Evolutionary conservation across 2,797 vertebrate species (phyloP), one percentile per base, ranked within the genome.

Genomic region (Leptodactylus fallax): DNA sequence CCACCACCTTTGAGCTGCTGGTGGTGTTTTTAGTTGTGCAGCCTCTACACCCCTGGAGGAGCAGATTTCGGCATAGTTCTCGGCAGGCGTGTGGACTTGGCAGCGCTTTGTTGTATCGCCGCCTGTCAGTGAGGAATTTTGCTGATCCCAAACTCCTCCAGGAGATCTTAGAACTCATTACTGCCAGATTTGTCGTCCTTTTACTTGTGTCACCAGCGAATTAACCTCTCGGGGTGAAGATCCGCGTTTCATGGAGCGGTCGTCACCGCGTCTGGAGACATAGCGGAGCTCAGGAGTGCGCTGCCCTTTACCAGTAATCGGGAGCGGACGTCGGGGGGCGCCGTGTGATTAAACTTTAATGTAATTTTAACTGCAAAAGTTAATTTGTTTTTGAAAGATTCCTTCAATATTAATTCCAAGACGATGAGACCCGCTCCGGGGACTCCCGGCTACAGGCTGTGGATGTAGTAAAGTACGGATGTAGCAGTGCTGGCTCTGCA

Each of bases 101-200:
- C 61, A 79, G 56, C 23, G 17, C 69, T n/a, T 7, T 60, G 19
- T 1, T 51, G 19, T 16, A 45, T 11, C 12, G 51, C 58, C 17
- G 27, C 21, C 36, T 85, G 83, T 61, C 83, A 27, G 11, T 25
- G 71, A 85, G 83, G 83, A 85, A 77, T 85, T 76, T 77, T 77
- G 83, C 83, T 85, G 83, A 85, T 85, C 71, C 69, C 45, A 21
- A 49, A 65, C 67, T 90, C 83, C 82, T 55, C 85, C 89, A 76
- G 67, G 45, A 51, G 79, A 60, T 82, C 19, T 74, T 74, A 14
- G 49, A 60, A 85, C 45, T 85, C 71, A 77, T 76, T 85, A 85
- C 63, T 47, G 83, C 0, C 71, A 47, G 36, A 51, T 49, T 16
- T 47, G 19, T 85, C 8, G 9, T 55, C 25, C 36, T 74, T 45